These are phyloP conservation scores for Serripes groenlandicus DNA, from an alignment of 2,888 invertebrate genomes.

Conservation along the genomic window DNA sequence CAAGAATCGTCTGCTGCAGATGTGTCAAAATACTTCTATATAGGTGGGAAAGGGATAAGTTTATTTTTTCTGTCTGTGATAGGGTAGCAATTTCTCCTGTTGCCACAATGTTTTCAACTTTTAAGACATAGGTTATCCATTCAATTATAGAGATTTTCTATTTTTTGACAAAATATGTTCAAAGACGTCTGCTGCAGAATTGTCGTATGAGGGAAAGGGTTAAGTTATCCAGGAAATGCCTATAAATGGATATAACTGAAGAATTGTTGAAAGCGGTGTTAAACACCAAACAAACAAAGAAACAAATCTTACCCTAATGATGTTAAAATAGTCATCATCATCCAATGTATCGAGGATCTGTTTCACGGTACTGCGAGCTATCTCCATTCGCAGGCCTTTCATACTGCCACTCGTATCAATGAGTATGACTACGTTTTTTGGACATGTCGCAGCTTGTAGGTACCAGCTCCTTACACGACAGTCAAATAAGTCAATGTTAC, in stretches of 20 bases:
- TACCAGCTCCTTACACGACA: conserved; percentile 98
- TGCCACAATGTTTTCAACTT: neutral
- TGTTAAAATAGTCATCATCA: conserved; percentile 98
- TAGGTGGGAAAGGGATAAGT: neutral
- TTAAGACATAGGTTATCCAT: too few relatives aligned
- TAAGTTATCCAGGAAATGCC: too few relatives aligned
- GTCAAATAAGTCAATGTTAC: conserved; percentile 92
- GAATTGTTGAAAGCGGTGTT: neutral
- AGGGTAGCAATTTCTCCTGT: neutral
- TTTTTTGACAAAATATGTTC: too few relatives aligned
- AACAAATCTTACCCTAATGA: conserved; percentile 89
- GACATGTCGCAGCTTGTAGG: conserved; percentile 98
- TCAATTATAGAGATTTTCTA: too few relatives aligned
- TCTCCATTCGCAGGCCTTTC: conserved; percentile 96
- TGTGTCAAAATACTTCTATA: neutral
- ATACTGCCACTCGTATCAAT: conserved; percentile 98
- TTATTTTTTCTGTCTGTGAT: neutral
- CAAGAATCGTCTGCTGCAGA: neutral
- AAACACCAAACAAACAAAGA: neutral
- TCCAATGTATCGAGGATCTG: conserved; percentile 97
- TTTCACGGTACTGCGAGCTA: conserved; percentile 95
- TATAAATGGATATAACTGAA: too few relatives aligned
- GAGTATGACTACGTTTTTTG: conserved; percentile 98
- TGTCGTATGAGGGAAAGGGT: too few relatives aligned
- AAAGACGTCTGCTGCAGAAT: too few relatives aligned